Conservation (phyloP, 2,888 invertebrate genomes). For the Morpho helenor region DNA sequence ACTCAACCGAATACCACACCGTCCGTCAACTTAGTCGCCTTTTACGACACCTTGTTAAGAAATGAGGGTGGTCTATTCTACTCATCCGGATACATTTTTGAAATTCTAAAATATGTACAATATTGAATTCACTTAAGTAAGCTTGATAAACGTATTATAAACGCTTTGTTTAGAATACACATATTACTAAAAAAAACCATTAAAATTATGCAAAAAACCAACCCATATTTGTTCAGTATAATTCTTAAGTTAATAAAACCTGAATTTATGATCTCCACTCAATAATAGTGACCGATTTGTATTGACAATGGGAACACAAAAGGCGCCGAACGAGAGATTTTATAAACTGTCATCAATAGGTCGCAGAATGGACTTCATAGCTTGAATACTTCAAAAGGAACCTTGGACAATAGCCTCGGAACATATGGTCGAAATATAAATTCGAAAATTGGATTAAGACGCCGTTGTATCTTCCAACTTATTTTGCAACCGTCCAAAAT, state of each 20-base stretch:
- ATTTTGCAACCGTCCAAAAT: slow-evolving; percentile 46
- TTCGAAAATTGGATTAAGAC: slow-evolving; percentile 70
- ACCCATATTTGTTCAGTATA: not conserved
- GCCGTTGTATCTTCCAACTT: slow-evolving; percentile 47
- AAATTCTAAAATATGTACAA: too few relatives aligned
- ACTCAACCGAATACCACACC: too few relatives aligned
- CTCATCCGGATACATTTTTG: too few relatives aligned
- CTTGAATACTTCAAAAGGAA: slow-evolving; percentile 50
- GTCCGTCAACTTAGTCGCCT: too few relatives aligned
- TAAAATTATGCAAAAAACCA: too few relatives aligned
- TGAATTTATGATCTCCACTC: slow-evolving; percentile 40
- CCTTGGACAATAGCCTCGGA: slow-evolving; percentile 55
- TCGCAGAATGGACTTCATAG: slow-evolving; percentile 44
- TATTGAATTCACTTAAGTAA: too few relatives aligned
- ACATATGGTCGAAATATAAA: slow-evolving; percentile 61
- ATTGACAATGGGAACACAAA: slow-evolving; percentile 35
- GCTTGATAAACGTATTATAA: too few relatives aligned
- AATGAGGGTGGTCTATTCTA: too few relatives aligned
- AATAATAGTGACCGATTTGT: slow-evolving; percentile 41
- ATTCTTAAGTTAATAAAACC: slow-evolving; percentile 11
- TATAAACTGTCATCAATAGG: slow-evolving; percentile 64
- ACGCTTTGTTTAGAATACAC: too few relatives aligned
- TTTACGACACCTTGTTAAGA: too few relatives aligned
- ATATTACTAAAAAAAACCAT: too few relatives aligned
- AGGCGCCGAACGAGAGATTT: slow-evolving; percentile 46